Percentiles rank a stretch among this genome's conserved stretches.
phyloP scores from a whole-genome alignment of 2,113 vertebrate species.

The Junco hyemalis region DNA sequence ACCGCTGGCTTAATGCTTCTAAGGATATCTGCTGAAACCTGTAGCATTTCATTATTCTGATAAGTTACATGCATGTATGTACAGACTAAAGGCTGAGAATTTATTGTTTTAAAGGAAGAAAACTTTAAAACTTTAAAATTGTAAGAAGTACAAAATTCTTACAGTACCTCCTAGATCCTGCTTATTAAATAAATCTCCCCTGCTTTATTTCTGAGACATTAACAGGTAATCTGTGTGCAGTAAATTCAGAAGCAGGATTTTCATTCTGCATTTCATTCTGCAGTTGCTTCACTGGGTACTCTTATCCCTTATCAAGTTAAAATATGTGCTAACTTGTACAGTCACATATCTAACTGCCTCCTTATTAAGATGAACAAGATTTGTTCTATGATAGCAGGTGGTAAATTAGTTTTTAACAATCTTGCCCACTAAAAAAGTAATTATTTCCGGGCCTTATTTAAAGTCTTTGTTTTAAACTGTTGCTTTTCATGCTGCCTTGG shows the following conservation, averaged over 20 bases:
- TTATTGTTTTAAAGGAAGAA: background rate
- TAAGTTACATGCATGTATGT: background rate
- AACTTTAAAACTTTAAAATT: background rate
- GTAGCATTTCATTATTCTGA: background rate
- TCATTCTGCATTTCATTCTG: background rate
- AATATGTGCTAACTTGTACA: background rate
- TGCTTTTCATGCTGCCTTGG: background rate
- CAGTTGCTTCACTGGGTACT: background rate
- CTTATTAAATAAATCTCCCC: background rate
- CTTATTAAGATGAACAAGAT: background rate
- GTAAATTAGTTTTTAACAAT: constrained; percentile 8
- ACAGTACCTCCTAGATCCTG: background rate
- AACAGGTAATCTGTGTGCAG: background rate
- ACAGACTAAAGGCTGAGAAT: background rate
- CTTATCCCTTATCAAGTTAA: background rate
- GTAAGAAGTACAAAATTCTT: background rate
- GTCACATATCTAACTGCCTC: background rate
- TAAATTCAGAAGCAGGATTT: background rate
- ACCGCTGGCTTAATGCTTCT: background rate
- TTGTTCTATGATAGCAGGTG: background rate
- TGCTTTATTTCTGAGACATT: background rate
- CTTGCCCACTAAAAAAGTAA: background rate
- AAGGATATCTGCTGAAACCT: background rate
- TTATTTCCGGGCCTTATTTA: background rate
- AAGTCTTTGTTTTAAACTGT: background rate